These are phyloP conservation scores for Brachynemurus nebulosus DNA, from an alignment of 2,888 invertebrate species.

Conservation along the genomic window DNA sequence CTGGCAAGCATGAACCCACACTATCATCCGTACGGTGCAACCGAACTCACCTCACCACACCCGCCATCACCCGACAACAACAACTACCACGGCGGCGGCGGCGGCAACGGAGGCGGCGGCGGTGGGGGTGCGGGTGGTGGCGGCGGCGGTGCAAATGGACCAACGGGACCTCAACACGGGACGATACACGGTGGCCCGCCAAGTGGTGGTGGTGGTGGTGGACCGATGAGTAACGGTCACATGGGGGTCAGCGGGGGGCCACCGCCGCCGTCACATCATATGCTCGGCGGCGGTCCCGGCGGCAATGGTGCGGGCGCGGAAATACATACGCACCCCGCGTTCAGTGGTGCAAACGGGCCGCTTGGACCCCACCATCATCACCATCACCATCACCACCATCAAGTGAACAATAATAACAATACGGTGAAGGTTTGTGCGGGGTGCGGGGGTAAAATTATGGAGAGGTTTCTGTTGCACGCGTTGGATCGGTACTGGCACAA, in stretches of 20 bases:
- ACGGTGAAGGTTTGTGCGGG: conserved; percentile 74
- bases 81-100: conserved; percentile 41
- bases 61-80: conserved; percentile 61
- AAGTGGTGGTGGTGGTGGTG: too few species aligned
- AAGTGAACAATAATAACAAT: conserved; percentile 41
- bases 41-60: conserved; percentile 66
- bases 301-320: conserved; percentile 22
- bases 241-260: too few species aligned
- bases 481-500: conserved; percentile 95
- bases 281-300: conserved; percentile 17
- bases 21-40: conserved; percentile 61
- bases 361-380: conserved; percentile 39
- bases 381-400: conserved; percentile 33
- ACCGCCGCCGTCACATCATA: conserved; percentile 26
- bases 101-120: conserved; percentile 30
- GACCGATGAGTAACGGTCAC: conserved; percentile 20
- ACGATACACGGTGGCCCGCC: conserved; percentile 25
- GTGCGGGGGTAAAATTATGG: conserved; percentile 83
- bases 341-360: conserved; percentile 33
- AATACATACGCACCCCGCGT: conserved; percentile 32
- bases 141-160: conserved; percentile 24
- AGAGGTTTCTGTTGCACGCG: conserved; percentile 82
- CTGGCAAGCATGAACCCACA: conserved; percentile 82
- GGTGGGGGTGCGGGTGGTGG: conserved; percentile 24
- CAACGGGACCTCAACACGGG: conserved; percentile 29